Evolutionary conservation across 1,140 invertebrate genomes (phyloP), one percentile per base, ranked within the genome.

Genomic region (Panulirus ornatus): DNA sequence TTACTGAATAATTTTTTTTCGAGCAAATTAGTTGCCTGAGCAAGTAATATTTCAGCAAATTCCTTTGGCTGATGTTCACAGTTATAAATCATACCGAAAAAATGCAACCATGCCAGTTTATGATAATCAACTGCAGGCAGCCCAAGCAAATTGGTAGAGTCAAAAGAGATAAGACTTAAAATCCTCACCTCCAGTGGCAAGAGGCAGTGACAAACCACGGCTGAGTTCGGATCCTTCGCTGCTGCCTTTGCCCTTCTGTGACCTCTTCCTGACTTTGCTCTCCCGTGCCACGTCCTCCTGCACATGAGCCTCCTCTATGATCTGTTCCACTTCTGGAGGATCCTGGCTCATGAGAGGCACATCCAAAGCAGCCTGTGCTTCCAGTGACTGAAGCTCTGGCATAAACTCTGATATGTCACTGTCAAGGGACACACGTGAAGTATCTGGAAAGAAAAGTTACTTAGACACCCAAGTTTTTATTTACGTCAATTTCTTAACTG

Each of bases 391-490:
- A 16, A 91, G 82, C 66, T 91, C 91, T 16, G 91, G 91, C 73
- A 91, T 76, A 42, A 91, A 91, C 63, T 91, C 91, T 16, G 86
- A 85, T 27, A 91, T 84, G 75, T 91, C 91, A 73, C 88, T 89
- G 34, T 89, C 88, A 44, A 89, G 79, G 27, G 88, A 89, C 66
- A 89, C 81, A 63, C 84, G 73, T 19, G 88, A 89, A 11, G 81
- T 58, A 36, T 89, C 88, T 89, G 88, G 6, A 89, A 83, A 30
- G 42, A 22, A 58, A 58, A 27, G 3, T 40, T 83, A 22, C 27
- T 36, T 2, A 22, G 8, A 22, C n/a, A n/a, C n/a, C n/a, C n/a
- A n/a, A n/a, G n/a, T n/a, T n/a, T n/a, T n/a, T n/a, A n/a, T n/a
- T n/a, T n/a, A n/a, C n/a, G n/a, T n/a, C n/a, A n/a, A n/a, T n/a